Percentiles rank a stretch among this genome's conserved stretches.
phyloP scores from a whole-genome alignment of 2,888 invertebrate species.

The Caradrina kadenii region DNA sequence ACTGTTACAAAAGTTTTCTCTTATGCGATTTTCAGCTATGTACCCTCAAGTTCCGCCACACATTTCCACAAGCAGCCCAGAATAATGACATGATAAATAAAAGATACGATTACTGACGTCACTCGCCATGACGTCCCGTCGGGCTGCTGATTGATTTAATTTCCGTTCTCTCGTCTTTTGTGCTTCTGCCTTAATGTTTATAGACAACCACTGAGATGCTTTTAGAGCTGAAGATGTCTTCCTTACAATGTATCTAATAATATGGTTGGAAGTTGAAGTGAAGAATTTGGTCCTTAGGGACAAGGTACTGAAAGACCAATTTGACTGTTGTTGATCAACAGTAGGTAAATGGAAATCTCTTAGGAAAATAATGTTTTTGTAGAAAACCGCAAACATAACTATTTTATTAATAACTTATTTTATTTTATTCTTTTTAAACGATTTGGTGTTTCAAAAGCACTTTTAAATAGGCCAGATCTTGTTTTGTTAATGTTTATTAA shows the following conservation, averaged over 20 bases:
- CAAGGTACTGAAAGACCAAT: background rate
- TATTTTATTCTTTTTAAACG: background rate
- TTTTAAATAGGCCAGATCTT: too few species aligned
- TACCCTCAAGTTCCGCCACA: background rate
- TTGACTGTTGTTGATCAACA: background rate
- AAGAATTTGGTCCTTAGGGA: background rate
- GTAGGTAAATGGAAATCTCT: too few species aligned
- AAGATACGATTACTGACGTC: constrained; percentile 48
- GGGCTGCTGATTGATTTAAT: constrained; percentile 69
- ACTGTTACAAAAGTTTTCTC: background rate
- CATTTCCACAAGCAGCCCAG: constrained; percentile 7
- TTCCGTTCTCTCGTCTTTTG: constrained; percentile 60
- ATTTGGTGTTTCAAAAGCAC: background rate
- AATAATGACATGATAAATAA: constrained; percentile 51
- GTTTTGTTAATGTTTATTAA: too few species aligned
- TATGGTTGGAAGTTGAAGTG: background rate
- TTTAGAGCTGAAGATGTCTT: constrained; percentile 35
- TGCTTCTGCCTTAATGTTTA: constrained; percentile 50
- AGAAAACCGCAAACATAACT: background rate
- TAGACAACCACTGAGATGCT: constrained; percentile 52
- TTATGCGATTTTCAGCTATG: background rate
- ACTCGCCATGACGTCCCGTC: constrained; percentile 36
- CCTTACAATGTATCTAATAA: constrained; percentile 2
- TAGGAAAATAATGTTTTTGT: too few species aligned
- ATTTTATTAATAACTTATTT: background rate